phyloP scores from a whole-genome alignment of 2,888 invertebrate species.

The Volucella inanis region DNA sequence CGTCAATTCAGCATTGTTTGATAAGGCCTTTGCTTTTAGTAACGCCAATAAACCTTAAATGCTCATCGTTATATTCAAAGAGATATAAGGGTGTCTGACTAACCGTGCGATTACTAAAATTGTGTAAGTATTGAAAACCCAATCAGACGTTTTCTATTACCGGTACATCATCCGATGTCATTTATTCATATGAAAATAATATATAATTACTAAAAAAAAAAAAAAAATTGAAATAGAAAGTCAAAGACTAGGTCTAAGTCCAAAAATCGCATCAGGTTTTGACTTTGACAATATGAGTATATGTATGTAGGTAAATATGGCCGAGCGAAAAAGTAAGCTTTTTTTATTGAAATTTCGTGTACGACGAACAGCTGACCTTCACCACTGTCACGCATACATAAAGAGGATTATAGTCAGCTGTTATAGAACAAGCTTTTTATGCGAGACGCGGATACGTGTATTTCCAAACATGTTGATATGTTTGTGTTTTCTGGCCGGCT shows the following conservation, averaged over 20 bases:
- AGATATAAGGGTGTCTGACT: neutral
- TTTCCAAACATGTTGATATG: neutral
- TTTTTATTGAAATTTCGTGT: slow-evolving; percentile 1
- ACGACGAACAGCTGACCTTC: slow-evolving; percentile 57
- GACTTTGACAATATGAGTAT: no score
- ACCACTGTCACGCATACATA: slow-evolving; percentile 63
- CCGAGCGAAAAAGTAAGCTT: no score
- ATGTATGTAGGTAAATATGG: neutral
- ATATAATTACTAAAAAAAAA: no score
- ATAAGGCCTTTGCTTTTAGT: neutral
- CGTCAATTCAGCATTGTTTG: neutral
- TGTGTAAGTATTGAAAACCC: neutral
- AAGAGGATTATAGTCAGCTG: slow-evolving; percentile 29
- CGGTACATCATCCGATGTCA: no score
- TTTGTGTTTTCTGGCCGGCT: no score
- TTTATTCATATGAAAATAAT: no score
- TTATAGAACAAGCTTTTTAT: neutral
- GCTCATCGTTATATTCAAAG: neutral
- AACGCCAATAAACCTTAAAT: neutral
- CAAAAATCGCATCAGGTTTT: no score
- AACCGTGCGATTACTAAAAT: neutral
- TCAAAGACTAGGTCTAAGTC: no score
- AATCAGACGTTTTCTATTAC: no score
- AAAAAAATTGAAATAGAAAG: no score
- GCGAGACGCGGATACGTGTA: slow-evolving; percentile 1